Evolutionary conservation across 2,113 vertebrate genomes (phyloP), one percentile per base, ranked within the genome.

Genomic region (Charadrius vociferus): DNA sequence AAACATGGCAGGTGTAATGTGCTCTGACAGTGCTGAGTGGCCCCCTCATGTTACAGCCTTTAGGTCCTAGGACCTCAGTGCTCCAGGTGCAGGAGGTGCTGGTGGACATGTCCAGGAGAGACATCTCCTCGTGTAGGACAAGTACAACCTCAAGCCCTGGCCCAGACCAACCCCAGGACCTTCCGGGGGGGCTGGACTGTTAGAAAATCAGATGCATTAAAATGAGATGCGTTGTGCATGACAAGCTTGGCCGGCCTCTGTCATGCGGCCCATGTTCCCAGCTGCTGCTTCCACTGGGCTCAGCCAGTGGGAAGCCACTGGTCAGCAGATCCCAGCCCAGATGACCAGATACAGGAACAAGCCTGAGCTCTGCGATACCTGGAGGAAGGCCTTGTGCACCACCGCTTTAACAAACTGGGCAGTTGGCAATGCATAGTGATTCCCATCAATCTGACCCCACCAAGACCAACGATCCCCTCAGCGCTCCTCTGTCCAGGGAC

Each of bases 1-100:
- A 77, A 66, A 29, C 14, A 18, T 3, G 11, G 24, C 14, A 55
- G 20, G 4, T 74, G 17, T 4, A 12, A 39, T 8, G 20, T 47
- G 9, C 37, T 94, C 82, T 80, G 67, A 52, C 19, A 41, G 43
- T 0, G 0, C 26, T 56, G 36, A 49, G 30, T 39, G 9, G 1
- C 26, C 27, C 9, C 41, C 9, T 37, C 41, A 26, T 8, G 3
- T 19, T 53, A 24, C n/a, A 72, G 43, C 65, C 20, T 91, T 81
- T 66, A 32, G 14, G 23, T 81, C 14, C 36, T 62, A 29, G 24
- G 16, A 45, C 27, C 27, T 17, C 45, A 16, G 45, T 22, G 36
- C 30, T 70, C 14, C 49, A 39, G 11, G 43, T 26, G 36, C 49
- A 66, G 55, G 45, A 78, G 14, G 37, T 41, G 37, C 52, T 47